Conservation (phyloP, 37 sponge, comb jelly and placozoan genomes). For the Tethya wilhelma region DNA sequence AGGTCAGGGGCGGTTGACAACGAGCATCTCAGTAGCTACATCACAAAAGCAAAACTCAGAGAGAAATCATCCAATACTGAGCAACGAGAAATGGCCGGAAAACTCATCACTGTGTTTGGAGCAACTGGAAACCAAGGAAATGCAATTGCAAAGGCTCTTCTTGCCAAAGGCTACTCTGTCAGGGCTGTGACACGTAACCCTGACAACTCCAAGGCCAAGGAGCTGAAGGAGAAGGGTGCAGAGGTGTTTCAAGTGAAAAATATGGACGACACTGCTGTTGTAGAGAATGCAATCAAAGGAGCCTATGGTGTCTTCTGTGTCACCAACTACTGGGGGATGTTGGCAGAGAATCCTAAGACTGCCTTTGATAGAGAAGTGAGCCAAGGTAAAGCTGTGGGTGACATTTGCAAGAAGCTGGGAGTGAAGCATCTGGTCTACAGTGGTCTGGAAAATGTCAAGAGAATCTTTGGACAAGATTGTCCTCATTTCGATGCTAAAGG, state of each 20-base stretch:
- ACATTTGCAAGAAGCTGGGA: constrained; percentile 59
- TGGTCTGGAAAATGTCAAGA: constrained; percentile 65
- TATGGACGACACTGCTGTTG: constrained; percentile 28
- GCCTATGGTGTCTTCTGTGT: constrained; percentile 74
- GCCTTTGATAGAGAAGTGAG: constrained; percentile 48
- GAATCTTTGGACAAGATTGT: constrained; percentile 37
- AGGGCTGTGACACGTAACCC: constrained; percentile 75
- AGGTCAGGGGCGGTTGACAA: not conserved
- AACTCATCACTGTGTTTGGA: constrained; percentile 69
- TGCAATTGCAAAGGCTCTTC: constrained; percentile 53
- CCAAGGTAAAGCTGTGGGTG: constrained; percentile 70
- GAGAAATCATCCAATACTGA: too few relatives aligned
- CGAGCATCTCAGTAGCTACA: not conserved
- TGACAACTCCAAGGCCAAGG: constrained; percentile 65
- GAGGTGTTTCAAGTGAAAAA: constrained; percentile 44
- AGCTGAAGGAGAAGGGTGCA: constrained; percentile 44
- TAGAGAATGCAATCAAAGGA: constrained; percentile 43
- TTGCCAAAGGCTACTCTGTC: constrained; percentile 53
- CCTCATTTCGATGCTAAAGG: constrained; percentile 76
- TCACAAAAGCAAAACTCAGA: not conserved
- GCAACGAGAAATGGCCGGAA: too few relatives aligned
- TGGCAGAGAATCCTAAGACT: constrained; percentile 17
- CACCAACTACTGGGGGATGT: constrained; percentile 68
- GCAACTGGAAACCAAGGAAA: constrained; percentile 80
- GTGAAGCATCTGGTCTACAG: constrained; percentile 81